Base-by-base conservation (phyloP, 2,888 invertebrate species). In the Hofmannophila pseudospretella region DNA sequence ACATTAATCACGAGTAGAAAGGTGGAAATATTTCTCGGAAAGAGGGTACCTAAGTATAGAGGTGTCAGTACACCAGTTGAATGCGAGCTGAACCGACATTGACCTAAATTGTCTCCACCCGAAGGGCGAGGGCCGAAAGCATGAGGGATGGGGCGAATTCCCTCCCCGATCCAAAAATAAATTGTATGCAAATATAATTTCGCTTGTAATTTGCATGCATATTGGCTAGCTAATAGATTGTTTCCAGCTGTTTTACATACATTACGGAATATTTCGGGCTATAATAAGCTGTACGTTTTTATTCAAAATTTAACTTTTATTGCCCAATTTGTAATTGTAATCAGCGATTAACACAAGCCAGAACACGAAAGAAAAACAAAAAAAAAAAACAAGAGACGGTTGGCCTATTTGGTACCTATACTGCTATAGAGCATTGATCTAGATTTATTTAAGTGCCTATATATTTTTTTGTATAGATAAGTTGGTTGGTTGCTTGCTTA, bases 31-130 rank as follows among this genome's bases (percentile, higher is more conserved):
- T 4, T 23, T n/a, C 23, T 23, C 3, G 5, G 23, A 23, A 23
- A 4, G 8, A 2, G 8, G 23, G 8, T n/a, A n/a, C n/a, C n/a
- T n/a, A n/a, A n/a, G n/a, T 23, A 4, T 27, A 7, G 29, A 9
- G n/a, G 23, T 13, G 22, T n/a, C 23, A 12, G 8, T n/a, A 7
- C 54, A 67, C 61, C 67, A 68, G 77, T 81, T 78, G 73, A 78
- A 72, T 67, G 32, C 28, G 8, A 23, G 3, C 58, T 45, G 40
- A 31, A 10, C 43, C 50, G 74, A 68, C 78, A 74, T 67, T 78
- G 77, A 78, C 76, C 76, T 42, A 71, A 33, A 23, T 23, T 23
- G 23, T 28, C 13, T 26, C 14, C 34, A 26, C 22, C n/a, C 9
- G 16, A 13, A 23, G 35, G 23, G 19, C 8, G 22, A 12, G n/a